phyloP scores from a whole-genome alignment of 2,888 invertebrate genomes.

The Drosophila acutilabella region DNA sequence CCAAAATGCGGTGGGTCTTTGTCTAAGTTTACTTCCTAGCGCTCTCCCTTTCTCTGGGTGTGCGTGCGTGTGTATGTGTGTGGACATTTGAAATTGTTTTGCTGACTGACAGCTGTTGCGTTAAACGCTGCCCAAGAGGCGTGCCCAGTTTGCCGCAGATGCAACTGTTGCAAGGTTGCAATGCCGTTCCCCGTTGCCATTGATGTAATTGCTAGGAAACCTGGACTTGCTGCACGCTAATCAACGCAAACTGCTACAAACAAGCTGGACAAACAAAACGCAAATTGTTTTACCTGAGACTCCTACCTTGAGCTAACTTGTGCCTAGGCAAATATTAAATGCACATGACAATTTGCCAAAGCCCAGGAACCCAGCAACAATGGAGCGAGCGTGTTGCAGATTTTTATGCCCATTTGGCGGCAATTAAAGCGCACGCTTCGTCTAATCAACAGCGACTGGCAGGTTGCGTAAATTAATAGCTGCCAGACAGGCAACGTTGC shows the following conservation, averaged over 20 bases:
- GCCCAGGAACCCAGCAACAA: neutral
- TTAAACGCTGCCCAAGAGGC: slow-evolving; percentile 65
- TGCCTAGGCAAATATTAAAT: slow-evolving; percentile 68
- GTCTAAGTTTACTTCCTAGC: slow-evolving; percentile 1
- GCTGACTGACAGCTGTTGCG: slow-evolving; percentile 71
- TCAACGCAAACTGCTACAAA: slow-evolving; percentile 81
- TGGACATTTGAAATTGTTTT: slow-evolving; percentile 78
- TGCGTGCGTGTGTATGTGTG: slow-evolving; percentile 23
- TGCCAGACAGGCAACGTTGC: slow-evolving; percentile 68
- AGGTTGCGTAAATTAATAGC: slow-evolving; percentile 79
- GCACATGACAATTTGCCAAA: slow-evolving; percentile 76
- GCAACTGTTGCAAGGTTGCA: slow-evolving; percentile 41
- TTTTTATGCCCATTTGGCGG: slow-evolving; percentile 74
- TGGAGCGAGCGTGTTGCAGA: slow-evolving; percentile 79
- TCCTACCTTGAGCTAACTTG: neutral
- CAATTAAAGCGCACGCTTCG: slow-evolving; percentile 81
- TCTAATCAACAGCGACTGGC: slow-evolving; percentile 80
- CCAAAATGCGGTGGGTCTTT: slow-evolving; percentile 71
- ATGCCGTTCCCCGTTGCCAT: slow-evolving; percentile 8
- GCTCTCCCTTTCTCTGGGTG: slow-evolving; percentile 10
- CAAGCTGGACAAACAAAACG: slow-evolving; percentile 81
- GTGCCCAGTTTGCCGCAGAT: slow-evolving; percentile 51
- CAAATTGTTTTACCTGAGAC: slow-evolving; percentile 68
- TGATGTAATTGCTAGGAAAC: slow-evolving; percentile 65
- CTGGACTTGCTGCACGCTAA: slow-evolving; percentile 67